These are phyloP conservation scores for Drosophila cracens DNA, from an alignment of 2,888 invertebrate species.

Conservation along the genomic window DNA sequence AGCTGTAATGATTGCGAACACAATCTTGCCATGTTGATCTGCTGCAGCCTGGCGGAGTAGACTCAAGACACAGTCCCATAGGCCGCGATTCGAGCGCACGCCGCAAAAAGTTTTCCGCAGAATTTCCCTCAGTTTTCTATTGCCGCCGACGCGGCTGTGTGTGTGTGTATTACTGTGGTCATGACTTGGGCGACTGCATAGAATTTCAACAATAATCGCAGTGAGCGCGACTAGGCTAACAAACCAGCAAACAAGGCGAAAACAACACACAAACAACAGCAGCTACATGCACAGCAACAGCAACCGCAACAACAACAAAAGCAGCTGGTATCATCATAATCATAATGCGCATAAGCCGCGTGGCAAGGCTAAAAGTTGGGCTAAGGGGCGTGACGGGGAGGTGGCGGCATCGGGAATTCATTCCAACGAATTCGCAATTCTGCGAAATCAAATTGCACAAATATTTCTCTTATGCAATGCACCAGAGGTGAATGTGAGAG, in stretches of 20 bases:
- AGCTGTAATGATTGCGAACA: conserved; percentile 79
- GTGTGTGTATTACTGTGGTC: conserved; percentile 44
- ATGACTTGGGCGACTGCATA: conserved; percentile 74
- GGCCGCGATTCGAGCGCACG: conserved; percentile 51
- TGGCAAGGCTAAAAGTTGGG: conserved; percentile 36
- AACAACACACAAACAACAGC: conserved; percentile 60
- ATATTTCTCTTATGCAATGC: conserved; percentile 77
- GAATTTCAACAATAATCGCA: conserved; percentile 78
- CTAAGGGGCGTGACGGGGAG: conserved; percentile 21
- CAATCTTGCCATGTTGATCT: conserved; percentile 77
- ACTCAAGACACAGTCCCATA: conserved; percentile 23
- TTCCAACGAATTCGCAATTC: conserved; percentile 83
- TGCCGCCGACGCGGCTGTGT: conserved; percentile 33
- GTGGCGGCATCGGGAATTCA: conserved; percentile 62
- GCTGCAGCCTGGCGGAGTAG: conserved; percentile 34
- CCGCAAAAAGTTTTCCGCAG: conserved; percentile 70
- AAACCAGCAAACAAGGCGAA: conserved; percentile 80
- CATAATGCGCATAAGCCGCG: conserved; percentile 78
- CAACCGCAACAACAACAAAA: conserved; percentile 34
- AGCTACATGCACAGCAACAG: conserved; percentile 57
- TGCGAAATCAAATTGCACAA: conserved; percentile 82
- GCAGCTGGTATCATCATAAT: conserved; percentile 74
- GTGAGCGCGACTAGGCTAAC: conserved; percentile 64
- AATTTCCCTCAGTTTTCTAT: conserved; percentile 70
- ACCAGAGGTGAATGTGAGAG: conserved; percentile 26